Base-by-base conservation (phyloP, 1,140 invertebrate genomes). In the Pseudomyrmex flavicornis region DNA sequence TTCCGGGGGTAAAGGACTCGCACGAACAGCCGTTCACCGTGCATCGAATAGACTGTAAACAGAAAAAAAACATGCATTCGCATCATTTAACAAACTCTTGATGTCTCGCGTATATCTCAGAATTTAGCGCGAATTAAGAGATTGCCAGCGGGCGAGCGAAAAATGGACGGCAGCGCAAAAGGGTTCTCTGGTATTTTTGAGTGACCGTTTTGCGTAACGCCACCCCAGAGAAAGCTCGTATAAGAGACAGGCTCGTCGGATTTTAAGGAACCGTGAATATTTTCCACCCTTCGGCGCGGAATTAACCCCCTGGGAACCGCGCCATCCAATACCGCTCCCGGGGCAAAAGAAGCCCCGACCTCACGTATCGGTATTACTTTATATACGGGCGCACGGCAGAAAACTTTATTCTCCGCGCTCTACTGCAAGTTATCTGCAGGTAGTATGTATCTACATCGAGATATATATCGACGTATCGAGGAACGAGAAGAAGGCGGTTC, bases 1-100 rank as follows among this genome's bases (percentile, higher is more conserved):
- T 97, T 56, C 96, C 96, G 12, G 97, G 97, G n/a, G 95, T 95
- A 93, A 97, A 97, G 84, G 96, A 97, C 66, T 97, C 96, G 91
- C 97, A 97, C 66, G 95, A 93, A 90, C 97, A 97, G 84, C 95
- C 96, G 54, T 95, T 96, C 4, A 96, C 94, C 4, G 97, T 97
- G 90, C 97, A 97, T 89, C 95, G 95, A 88, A 97, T 97, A 17
- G 96, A 96, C 97, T 97, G 96, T 9, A 92, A 92, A 10, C 58
- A 76, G 35, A 65, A 15, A 73, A 73, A n/a, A 58, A 48, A 2
- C 12, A 7, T 22, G 22, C 44, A 20, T 20, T n/a, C 26, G 12
- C 4, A 65, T 17, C 66, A 15, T n/a, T 65, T n/a, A 65, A 65
- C n/a, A 5, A 68, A 15, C 12, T 83, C 75, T 62, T 63, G 54